A percentile compares a stretch with the other conserved stretches of the same genome.
Conservation (phyloP, 2,797 vertebrate genomes). For the Discoglossus pictus region DNA sequence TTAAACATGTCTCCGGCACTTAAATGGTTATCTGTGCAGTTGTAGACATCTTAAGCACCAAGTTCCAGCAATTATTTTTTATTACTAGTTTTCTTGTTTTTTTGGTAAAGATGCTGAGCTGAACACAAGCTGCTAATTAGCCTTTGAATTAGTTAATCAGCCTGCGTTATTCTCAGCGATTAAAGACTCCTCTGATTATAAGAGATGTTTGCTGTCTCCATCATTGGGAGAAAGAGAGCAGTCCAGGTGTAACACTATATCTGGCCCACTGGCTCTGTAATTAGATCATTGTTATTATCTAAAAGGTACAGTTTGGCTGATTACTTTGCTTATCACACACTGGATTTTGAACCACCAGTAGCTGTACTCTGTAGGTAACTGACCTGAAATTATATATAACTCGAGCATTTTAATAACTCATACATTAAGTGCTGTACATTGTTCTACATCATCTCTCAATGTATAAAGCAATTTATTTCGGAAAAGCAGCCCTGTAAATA, state of each 20-base stretch:
- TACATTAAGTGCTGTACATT: no score
- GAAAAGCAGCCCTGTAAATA: no score
- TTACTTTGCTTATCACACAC: not conserved
- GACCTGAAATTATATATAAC: no score
- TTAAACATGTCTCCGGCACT: not conserved
- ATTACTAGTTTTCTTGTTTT: slow-evolving; percentile 26
- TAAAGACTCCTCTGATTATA: slow-evolving; percentile 59
- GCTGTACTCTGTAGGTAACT: no score
- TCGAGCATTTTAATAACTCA: no score
- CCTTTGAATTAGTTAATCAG: slow-evolving; percentile 45
- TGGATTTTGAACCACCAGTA: not conserved
- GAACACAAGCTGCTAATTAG: slow-evolving; percentile 55
- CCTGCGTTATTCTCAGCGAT: slow-evolving; percentile 53
- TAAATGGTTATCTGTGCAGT: slow-evolving; percentile 14
- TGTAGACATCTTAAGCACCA: slow-evolving; percentile 7
- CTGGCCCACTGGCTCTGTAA: slow-evolving; percentile 55
- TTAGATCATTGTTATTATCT: slow-evolving; percentile 61
- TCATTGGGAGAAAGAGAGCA: slow-evolving; percentile 49
- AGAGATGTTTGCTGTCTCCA: slow-evolving; percentile 48
- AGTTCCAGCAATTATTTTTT: slow-evolving; percentile 10
- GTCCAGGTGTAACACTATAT: slow-evolving; percentile 59
- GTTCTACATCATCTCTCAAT: no score
- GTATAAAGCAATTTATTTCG: no score
- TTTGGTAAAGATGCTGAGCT: slow-evolving; percentile 26
- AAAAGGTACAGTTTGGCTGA: not conserved